Conservation (phyloP, 1,140 invertebrate genomes). For the Ridgeia piscesae region DNA sequence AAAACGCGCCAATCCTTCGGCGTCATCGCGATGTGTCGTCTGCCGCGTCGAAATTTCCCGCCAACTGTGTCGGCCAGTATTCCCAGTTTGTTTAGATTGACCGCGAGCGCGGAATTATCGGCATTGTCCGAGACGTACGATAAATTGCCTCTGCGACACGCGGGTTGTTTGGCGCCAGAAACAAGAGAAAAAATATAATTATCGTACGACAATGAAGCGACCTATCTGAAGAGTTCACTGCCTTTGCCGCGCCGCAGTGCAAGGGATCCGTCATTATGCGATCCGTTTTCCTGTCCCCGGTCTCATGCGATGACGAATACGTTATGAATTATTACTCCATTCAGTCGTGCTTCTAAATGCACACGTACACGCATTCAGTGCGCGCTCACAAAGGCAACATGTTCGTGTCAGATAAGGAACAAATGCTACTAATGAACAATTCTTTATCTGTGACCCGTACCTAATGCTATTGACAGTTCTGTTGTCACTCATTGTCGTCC, state of each 20-base stretch:
- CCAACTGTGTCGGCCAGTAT: slow-evolving; percentile 3
- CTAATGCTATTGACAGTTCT: neutral
- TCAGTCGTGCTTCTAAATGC: neutral
- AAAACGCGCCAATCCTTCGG: neutral
- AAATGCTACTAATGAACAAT: neutral
- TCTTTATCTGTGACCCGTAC: neutral
- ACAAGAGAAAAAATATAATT: neutral
- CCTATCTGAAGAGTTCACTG: neutral
- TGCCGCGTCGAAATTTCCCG: neutral
- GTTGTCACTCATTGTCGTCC: neutral
- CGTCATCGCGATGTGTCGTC: slow-evolving; percentile 3
- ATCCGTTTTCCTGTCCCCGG: neutral
- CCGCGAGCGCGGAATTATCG: neutral
- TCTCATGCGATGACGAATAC: neutral
- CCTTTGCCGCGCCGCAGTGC: neutral
- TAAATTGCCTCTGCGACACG: neutral
- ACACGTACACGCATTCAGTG: neutral
- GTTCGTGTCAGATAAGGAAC: neutral
- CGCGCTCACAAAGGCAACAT: neutral
- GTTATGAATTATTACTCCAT: neutral
- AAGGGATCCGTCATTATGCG: neutral
- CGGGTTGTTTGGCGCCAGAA: neutral
- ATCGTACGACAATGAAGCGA: neutral
- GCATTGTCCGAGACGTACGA: neutral
- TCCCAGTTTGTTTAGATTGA: neutral